Percentiles rank a stretch among this genome's conserved stretches.
phyloP scores from a whole-genome alignment of 2,797 vertebrate species.

The Thalassophryne amazonica region DNA sequence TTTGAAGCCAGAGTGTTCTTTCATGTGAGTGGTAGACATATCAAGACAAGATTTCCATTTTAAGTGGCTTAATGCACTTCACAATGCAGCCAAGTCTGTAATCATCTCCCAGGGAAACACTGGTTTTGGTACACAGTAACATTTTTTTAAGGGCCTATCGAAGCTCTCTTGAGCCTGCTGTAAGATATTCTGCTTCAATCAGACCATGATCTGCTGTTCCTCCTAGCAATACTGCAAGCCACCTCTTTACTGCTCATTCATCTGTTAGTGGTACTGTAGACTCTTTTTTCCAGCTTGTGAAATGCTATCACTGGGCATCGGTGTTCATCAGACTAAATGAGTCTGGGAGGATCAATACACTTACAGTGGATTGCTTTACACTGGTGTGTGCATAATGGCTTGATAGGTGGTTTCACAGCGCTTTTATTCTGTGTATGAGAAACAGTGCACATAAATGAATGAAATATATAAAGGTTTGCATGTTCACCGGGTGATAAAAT shows the following conservation, averaged over 20 bases:
- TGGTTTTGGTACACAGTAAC: constrained; percentile 8
- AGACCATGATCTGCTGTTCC: constrained; percentile 23
- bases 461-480: not conserved
- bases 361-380: constrained; percentile 55
- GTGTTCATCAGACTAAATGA: constrained; percentile 58
- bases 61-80: constrained; percentile 38
- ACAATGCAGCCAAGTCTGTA: constrained; percentile 42
- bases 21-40: constrained; percentile 16
- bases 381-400: constrained; percentile 43
- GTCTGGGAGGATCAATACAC: constrained; percentile 53
- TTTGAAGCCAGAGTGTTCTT: constrained; percentile 31
- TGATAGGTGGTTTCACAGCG: constrained; percentile 35
- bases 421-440: constrained; percentile 10
- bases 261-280: constrained; percentile 9
- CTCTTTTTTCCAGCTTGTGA: constrained; percentile 29
- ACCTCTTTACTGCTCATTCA: constrained; percentile 20
- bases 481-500: constrained; percentile 11
- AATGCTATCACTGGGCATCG: constrained; percentile 47
- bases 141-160: constrained; percentile 33
- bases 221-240: not conserved
- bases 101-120: constrained; percentile 43
- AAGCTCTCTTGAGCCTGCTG: constrained; percentile 19
- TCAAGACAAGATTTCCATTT: constrained; percentile 39
- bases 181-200: constrained; percentile 32
- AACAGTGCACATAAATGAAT: not conserved